These are phyloP conservation scores for Meghimatium bilineatum DNA, from an alignment of 2,888 invertebrate species.

Conservation along the genomic window DNA sequence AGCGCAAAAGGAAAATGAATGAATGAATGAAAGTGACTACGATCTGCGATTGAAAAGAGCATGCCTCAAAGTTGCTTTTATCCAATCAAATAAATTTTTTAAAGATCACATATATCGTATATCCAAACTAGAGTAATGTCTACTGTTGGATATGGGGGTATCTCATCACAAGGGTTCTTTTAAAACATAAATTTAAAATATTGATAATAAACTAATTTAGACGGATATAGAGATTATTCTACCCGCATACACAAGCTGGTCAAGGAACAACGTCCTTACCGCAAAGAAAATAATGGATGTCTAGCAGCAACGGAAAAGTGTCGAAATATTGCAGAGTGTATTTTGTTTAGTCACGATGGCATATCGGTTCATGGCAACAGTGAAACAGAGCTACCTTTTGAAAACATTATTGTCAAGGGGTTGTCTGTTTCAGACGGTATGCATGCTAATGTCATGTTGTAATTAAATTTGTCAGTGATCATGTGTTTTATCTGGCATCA, in stretches of 20 bases:
- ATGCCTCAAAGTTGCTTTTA: too few relatives aligned
- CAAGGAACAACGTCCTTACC: not conserved
- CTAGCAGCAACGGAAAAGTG: not conserved
- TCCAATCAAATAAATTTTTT: too few relatives aligned
- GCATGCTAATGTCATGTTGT: too few relatives aligned
- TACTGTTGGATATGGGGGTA: too few relatives aligned
- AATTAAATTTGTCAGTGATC: not conserved
- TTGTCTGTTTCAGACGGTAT: conserved; percentile 36
- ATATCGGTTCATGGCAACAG: conserved; percentile 24
- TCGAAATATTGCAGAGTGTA: not conserved
- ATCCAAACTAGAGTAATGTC: too few relatives aligned
- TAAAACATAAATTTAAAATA: too few relatives aligned
- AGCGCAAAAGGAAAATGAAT: too few relatives aligned
- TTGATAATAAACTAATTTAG: not conserved
- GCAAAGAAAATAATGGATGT: not conserved
- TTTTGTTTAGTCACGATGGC: conserved; percentile 31
- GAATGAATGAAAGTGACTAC: too few relatives aligned
- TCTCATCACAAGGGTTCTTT: too few relatives aligned
- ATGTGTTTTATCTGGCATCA: too few relatives aligned
- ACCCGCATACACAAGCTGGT: not conserved
- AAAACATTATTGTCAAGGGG: conserved; percentile 11
- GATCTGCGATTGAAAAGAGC: too few relatives aligned
- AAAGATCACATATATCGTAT: too few relatives aligned
- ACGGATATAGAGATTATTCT: not conserved
- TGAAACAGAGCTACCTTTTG: not conserved